A percentile compares a stretch with the other conserved stretches of the same genome.
These are phyloP conservation scores for Drosophila ogumai DNA, from an alignment of 1,140 invertebrate genomes.

Conservation along the genomic window DNA sequence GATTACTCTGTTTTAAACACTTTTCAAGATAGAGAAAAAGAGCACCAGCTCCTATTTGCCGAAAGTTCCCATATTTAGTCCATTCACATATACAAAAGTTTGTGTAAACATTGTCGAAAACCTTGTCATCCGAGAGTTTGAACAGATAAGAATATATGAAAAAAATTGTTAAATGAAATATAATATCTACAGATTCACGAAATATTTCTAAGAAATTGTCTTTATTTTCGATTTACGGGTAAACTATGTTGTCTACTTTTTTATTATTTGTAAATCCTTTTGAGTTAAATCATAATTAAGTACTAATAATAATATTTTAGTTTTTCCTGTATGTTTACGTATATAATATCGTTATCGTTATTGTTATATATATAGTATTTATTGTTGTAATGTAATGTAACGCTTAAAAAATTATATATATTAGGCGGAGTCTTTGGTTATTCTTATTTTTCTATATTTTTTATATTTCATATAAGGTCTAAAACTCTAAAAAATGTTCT, in stretches of 20 bases:
- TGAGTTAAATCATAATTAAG: conserved; percentile 20
- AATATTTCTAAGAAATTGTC: background rate
- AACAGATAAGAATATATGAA: background rate
- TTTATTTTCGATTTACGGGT: conserved; percentile 7
- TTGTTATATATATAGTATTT: conserved; percentile 11
- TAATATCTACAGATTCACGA: background rate
- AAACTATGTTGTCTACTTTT: background rate
- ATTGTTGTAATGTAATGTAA: conserved; percentile 39
- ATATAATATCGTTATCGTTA: conserved; percentile 35
- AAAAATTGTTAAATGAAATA: background rate
- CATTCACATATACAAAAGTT: background rate
- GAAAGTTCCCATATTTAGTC: background rate
- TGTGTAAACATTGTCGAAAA: background rate
- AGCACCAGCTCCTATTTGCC: background rate
- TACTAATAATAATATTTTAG: conserved; percentile 20
- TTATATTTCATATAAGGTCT: conserved; percentile 54
- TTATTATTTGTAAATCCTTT: conserved; percentile 4
- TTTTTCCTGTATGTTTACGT: conserved; percentile 31
- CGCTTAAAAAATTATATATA: conserved; percentile 59
- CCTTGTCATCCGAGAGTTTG: background rate
- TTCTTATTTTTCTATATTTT: conserved; percentile 35
- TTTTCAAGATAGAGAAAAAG: background rate
- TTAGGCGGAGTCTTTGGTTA: conserved; percentile 80
- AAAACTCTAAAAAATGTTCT: conserved; percentile 33
- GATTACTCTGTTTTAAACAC: too few species aligned